Evolutionary conservation across 1,140 invertebrate species (phyloP), one percentile per base, ranked within the genome.

Genomic region (Aricia agestis): DNA sequence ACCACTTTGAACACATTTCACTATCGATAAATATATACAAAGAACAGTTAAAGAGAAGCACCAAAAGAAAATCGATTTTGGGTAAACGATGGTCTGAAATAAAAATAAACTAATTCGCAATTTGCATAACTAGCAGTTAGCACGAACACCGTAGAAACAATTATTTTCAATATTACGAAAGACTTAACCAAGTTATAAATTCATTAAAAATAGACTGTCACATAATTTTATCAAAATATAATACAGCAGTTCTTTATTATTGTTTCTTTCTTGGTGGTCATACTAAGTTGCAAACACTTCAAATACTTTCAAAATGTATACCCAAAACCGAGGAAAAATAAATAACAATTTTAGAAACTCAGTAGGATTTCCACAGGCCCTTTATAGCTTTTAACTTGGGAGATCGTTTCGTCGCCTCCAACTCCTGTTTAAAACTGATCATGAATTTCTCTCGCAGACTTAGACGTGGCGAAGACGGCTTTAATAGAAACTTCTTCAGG

Each of bases 291-390:
- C 36, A 36, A 36, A 36, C 5, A 36, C 36, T 6, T 36, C 36
- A 7, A 6, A 36, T 36, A 25, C 25, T 9, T 6, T 5, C 0
- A 9, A 36, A 9, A 36, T 6, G 36, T 36, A 11, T 52, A 13
- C 45, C 45, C 36, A 36, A 36, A 36, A 36, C 10, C 45, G 11
- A 52, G 25, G 25, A 52, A 52, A 52, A 15, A 15, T 9, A 52
- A 52, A 52, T 0, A 52, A 52, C 45, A 15, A 52, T 52, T 52
- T 52, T 13, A 52, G 10, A 42, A 66, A 65, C 41, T 88, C 76
- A 91, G 73, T 90, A 92, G 45, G 92, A 92, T 72, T 92, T 92
- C 92, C 92, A 92, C 18, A 92, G 78, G 68, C 92, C 92, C 70
- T 92, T 91, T 19, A 92, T 92, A 9, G 90, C 89, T 75, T 87